A percentile compares a stretch with the other conserved stretches of the same genome.
Evolutionary conservation across 37 sponge, comb jelly and placozoan genomes (phyloP).

Genomic region (Lycopodina hypogea): DNA sequence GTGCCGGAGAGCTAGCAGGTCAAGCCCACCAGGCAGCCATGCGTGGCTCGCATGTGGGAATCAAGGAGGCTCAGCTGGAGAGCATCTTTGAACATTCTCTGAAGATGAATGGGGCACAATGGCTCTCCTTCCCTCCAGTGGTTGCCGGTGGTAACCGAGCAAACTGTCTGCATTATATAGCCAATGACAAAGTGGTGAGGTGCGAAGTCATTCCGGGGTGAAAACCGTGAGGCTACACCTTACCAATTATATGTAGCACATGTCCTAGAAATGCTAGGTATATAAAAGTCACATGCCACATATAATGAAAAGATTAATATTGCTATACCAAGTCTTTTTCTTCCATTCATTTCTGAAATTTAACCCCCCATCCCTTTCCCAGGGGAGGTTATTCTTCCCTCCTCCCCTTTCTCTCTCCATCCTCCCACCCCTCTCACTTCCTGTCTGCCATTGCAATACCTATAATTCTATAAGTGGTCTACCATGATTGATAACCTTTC

Average conservation of each 20-base stretch:
- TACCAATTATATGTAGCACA: no score
- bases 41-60: conserved; percentile 27
- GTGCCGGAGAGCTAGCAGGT: conserved; percentile 51
- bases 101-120: conserved; percentile 67
- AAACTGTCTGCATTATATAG: conserved; percentile 70
- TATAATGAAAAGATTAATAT: no score
- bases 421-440: no score
- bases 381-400: background rate
- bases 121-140: conserved; percentile 79
- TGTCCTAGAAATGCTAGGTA: no score
- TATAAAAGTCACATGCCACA: no score
- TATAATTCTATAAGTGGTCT: background rate
- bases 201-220: background rate
- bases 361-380: no score
- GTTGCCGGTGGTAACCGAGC: conserved; percentile 80
- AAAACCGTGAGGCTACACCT: no score
- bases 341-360: background rate
- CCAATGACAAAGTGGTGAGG: conserved; percentile 49
- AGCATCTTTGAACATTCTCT: conserved; percentile 64
- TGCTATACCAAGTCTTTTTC: no score
- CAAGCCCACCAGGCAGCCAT: conserved; percentile 57
- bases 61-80: conserved; percentile 69
- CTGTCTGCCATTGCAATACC: background rate
- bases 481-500: no score
- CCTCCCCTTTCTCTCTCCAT: background rate